Conservation (phyloP, 2,113 vertebrate species). For the Otus sunia region DNA sequence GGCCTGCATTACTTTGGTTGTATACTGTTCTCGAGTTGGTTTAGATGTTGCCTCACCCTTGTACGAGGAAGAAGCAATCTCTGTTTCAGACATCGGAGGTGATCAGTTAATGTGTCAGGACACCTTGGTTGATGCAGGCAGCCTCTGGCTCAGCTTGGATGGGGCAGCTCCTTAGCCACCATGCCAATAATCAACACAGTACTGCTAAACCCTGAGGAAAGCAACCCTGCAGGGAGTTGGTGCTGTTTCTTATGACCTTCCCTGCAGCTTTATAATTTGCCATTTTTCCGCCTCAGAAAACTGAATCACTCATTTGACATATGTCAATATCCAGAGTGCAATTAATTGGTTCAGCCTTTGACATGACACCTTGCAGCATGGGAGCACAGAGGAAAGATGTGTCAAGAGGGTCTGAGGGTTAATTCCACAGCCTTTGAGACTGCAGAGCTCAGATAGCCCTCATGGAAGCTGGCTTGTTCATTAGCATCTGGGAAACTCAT, state of each 20-base stretch:
- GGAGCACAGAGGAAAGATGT: not conserved
- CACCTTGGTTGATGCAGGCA: rapidly evolving
- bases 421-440: not conserved
- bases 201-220: not conserved
- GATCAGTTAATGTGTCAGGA: not conserved
- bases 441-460: not conserved
- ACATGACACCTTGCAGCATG: not conserved
- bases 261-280: not conserved
- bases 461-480: not conserved
- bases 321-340: not conserved
- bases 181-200: not conserved
- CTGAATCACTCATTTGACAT: not conserved
- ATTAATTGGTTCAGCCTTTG: not conserved
- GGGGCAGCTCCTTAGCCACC: not conserved
- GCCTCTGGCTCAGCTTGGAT: not conserved
- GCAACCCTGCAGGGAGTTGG: not conserved
- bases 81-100: rapidly evolving
- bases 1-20: not conserved
- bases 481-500: constrained; percentile 15
- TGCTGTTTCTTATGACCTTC: not conserved
- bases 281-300: not conserved
- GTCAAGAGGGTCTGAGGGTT: not conserved
- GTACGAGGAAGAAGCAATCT: not conserved
- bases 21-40: not conserved
- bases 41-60: not conserved